phyloP scores from a whole-genome alignment of 1,140 invertebrate genomes.

The Drosophila lowei region DNA sequence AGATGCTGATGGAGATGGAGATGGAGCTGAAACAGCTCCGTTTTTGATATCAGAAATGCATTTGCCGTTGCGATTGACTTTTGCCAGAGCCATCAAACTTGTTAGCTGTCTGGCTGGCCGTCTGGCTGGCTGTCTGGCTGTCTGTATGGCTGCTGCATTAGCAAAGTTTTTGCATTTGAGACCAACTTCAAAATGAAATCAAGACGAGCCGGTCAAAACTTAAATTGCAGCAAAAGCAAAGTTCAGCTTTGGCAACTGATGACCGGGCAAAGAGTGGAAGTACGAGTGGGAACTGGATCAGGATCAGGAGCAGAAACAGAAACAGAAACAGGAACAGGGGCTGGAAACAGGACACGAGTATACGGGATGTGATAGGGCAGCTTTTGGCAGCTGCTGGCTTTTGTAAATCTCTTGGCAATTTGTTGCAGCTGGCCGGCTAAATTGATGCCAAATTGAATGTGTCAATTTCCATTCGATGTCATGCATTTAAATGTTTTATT shows the following conservation, averaged over 20 bases:
- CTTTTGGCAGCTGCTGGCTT: constrained; percentile 43
- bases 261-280: neutral
- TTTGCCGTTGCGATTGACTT: constrained; percentile 63
- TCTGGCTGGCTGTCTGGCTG: neutral
- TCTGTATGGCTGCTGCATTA: constrained; percentile 36
- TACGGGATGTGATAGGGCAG: neutral
- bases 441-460: constrained; percentile 72
- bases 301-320: neutral
- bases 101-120: constrained; percentile 1
- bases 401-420: constrained; percentile 68
- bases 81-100: constrained; percentile 38
- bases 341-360: neutral
- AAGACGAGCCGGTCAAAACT: constrained; percentile 63
- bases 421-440: constrained; percentile 65
- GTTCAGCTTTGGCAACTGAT: constrained; percentile 17
- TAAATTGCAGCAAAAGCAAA: constrained; percentile 66
- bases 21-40: constrained; percentile 11
- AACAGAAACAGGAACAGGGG: neutral
- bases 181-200: constrained; percentile 76
- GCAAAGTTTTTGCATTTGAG: constrained; percentile 72
- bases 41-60: constrained; percentile 63
- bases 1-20: neutral
- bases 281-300: neutral
- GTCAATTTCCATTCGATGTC: constrained; percentile 68
- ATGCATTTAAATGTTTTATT: constrained; percentile 70